Conservation (phyloP, 2,888 invertebrate species). For the Cremastinae sp. region DNA sequence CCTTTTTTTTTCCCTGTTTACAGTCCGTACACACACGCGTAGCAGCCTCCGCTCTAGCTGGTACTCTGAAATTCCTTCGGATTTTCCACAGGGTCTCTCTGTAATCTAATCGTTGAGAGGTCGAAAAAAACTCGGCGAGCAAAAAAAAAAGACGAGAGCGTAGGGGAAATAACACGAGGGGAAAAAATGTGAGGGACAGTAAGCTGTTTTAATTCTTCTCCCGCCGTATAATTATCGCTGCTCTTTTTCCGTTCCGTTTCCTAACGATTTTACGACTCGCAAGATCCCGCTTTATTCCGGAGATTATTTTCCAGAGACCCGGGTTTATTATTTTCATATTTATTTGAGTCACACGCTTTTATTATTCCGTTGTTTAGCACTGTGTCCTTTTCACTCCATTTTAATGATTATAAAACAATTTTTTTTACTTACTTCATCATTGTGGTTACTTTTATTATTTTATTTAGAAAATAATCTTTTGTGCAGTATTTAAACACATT, state of each 20-base stretch:
- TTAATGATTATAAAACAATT: too few species aligned
- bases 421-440: too few species aligned
- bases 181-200: neutral
- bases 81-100: conserved; percentile 2
- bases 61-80: conserved; percentile 17
- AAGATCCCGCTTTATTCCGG: conserved; percentile 20
- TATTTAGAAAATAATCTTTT: too few species aligned
- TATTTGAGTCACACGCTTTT: too few species aligned
- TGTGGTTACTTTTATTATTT: too few species aligned
- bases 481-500: too few species aligned
- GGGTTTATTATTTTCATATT: conserved; percentile 1
- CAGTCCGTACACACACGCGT: conserved; percentile 4
- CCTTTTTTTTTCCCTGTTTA: conserved; percentile 10
- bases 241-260: neutral
- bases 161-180: neutral
- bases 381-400: too few species aligned
- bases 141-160: neutral
- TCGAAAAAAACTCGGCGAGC: conserved; percentile 5
- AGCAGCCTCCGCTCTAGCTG: neutral
- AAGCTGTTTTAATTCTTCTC: conserved; percentile 27
- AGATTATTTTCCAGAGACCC: conserved; percentile 2
- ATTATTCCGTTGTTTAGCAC: too few species aligned
- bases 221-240: conserved; percentile 8
- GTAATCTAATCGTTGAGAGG: conserved; percentile 38
- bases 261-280: conserved; percentile 17